These are phyloP conservation scores for Nudaria mundana DNA, from an alignment of 2,888 invertebrate species.

Conservation along the genomic window DNA sequence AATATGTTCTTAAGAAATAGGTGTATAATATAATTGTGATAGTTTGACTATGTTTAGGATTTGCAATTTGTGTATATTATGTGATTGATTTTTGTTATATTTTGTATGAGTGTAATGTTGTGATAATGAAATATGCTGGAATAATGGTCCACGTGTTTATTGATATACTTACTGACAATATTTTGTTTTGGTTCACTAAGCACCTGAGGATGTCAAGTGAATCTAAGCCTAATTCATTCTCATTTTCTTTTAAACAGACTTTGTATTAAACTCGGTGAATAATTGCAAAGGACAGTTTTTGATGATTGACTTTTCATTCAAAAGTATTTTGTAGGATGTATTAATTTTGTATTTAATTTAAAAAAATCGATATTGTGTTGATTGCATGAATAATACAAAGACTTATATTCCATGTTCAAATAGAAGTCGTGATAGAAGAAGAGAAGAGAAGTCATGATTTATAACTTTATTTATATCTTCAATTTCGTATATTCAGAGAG, in stretches of 20 bases:
- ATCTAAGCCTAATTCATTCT: not conserved
- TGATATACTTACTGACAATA: not conserved
- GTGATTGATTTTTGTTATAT: conserved; percentile 29
- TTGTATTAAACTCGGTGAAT: too few species aligned
- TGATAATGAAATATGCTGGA: conserved; percentile 9
- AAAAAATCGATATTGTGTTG: too few species aligned
- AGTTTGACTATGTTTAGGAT: conserved; percentile 41
- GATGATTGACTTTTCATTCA: too few species aligned
- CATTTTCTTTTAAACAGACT: not conserved
- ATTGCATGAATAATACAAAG: too few species aligned
- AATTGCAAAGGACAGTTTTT: too few species aligned
- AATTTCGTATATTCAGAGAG: too few species aligned
- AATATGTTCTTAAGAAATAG: conserved; percentile 44
- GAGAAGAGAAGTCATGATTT: too few species aligned
- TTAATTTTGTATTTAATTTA: too few species aligned
- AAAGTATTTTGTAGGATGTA: too few species aligned
- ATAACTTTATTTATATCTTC: too few species aligned
- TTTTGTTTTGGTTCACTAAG: not conserved
- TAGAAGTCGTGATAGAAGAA: too few species aligned
- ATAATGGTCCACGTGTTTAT: conserved; percentile 12
- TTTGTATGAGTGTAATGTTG: conserved; percentile 20
- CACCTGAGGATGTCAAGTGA: not conserved
- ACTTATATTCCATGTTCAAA: too few species aligned
- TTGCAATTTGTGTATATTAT: conserved; percentile 39
- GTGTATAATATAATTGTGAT: conserved; percentile 47